phyloP scores from a whole-genome alignment of 2,797 vertebrate genomes.

The Gymnocypris eckloni region DNA sequence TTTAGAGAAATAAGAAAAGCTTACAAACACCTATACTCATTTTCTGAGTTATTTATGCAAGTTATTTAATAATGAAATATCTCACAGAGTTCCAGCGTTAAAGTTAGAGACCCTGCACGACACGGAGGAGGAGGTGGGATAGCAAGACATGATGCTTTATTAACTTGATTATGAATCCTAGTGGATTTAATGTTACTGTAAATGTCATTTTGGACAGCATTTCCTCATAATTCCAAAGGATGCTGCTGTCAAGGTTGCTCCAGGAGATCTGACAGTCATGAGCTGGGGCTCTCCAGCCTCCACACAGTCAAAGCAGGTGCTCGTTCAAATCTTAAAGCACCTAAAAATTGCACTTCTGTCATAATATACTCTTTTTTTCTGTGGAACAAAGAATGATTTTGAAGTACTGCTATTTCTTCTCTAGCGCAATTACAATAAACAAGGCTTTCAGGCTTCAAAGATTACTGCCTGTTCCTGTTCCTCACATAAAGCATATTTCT shows the following conservation, averaged over 20 bases:
- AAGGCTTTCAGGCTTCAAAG: background rate
- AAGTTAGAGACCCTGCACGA: constrained; percentile 48
- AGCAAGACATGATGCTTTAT: background rate
- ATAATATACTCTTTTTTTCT: background rate
- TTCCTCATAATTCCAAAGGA: constrained; percentile 21
- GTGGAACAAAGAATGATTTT: background rate
- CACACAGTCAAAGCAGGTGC: constrained; percentile 31
- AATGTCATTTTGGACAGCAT: background rate
- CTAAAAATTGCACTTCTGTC: background rate
- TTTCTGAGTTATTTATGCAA: background rate
- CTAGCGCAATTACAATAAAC: background rate
- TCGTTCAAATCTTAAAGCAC: background rate
- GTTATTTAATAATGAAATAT: background rate
- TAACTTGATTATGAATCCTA: background rate
- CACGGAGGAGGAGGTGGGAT: constrained; percentile 46
- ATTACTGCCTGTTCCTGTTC: background rate
- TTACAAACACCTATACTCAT: background rate
- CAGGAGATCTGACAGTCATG: constrained; percentile 37
- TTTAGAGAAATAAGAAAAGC: background rate
- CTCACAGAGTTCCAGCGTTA: constrained; percentile 55
- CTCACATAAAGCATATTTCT: background rate
- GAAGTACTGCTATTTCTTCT: background rate
- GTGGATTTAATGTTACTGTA: background rate
- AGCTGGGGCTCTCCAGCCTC: constrained; percentile 55
- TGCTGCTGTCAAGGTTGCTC: constrained; percentile 16